Evolutionary conservation across 2,113 vertebrate species (phyloP).

Genomic region (Motacilla alba): DNA sequence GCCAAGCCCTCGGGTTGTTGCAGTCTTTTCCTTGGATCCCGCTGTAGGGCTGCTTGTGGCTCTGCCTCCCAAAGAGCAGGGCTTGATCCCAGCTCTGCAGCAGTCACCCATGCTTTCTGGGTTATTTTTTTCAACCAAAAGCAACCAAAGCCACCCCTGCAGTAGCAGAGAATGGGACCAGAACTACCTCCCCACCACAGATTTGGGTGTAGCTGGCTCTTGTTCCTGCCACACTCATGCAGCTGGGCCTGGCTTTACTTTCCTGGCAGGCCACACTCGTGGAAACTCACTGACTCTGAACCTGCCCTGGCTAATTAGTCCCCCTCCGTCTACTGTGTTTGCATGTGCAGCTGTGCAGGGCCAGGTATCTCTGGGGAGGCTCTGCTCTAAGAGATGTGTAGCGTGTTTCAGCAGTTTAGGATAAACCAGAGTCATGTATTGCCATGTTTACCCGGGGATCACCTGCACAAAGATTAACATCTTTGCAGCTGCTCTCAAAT

Average conservation of each 20-base stretch:
- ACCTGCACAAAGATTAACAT: slow-evolving; percentile 55
- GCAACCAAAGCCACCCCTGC: background rate
- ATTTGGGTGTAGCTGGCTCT: background rate
- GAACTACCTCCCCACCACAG: background rate
- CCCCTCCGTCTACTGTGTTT: background rate
- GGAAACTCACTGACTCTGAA: background rate
- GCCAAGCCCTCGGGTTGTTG: fast-evolving
- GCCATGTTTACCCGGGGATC: slow-evolving; percentile 37
- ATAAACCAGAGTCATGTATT: slow-evolving; percentile 39
- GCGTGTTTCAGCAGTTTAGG: slow-evolving; percentile 34
- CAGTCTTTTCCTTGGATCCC: background rate
- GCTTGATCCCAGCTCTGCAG: background rate
- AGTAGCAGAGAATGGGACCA: background rate
- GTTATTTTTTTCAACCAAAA: background rate
- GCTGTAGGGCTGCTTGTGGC: background rate
- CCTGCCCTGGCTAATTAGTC: background rate
- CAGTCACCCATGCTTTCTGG: background rate
- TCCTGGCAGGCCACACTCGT: background rate
- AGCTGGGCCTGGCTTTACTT: background rate
- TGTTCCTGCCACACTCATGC: fast-evolving
- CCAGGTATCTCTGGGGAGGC: background rate
- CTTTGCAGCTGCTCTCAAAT: slow-evolving; percentile 59
- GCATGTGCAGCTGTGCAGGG: background rate
- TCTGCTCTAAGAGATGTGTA: background rate
- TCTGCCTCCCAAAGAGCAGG: background rate